Conservation (phyloP, 1,140 invertebrate species). For the Antheraea pernyi region DNA sequence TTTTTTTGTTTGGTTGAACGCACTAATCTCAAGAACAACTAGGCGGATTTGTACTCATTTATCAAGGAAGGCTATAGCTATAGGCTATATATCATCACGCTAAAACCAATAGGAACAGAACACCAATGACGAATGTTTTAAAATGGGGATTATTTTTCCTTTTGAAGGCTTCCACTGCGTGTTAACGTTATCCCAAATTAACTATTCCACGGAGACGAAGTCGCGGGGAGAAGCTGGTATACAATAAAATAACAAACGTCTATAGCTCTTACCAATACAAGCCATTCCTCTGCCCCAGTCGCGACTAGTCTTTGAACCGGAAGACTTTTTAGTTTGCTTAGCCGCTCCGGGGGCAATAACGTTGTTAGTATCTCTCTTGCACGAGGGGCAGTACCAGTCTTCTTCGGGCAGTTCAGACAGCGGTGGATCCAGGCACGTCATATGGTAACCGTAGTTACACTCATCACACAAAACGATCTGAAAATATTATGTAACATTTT, state of each 20-base stretch:
- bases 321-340: constrained; percentile 84
- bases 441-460: constrained; percentile 85
- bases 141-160: too few species aligned
- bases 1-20: too few species aligned
- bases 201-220: too few species aligned
- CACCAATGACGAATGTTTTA: too few species aligned
- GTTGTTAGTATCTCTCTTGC: constrained; percentile 87
- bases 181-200: too few species aligned
- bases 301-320: constrained; percentile 69
- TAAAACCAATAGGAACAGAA: too few species aligned
- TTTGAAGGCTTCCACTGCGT: too few species aligned
- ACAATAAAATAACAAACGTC: not conserved
- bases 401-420: constrained; percentile 82
- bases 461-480: constrained; percentile 89
- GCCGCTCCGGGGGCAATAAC: constrained; percentile 89
- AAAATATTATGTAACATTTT: constrained; percentile 13
- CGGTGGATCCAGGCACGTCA: constrained; percentile 84
- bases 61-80: too few species aligned
- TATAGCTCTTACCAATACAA: constrained; percentile 82
- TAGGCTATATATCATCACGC: too few species aligned
- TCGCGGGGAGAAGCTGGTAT: too few species aligned
- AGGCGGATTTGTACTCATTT: too few species aligned
- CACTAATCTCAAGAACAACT: too few species aligned
- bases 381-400: constrained; percentile 90
- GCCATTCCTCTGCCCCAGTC: constrained; percentile 95